Conservation (phyloP, 1,140 invertebrate species). For the Sesamia nonagrioides region DNA sequence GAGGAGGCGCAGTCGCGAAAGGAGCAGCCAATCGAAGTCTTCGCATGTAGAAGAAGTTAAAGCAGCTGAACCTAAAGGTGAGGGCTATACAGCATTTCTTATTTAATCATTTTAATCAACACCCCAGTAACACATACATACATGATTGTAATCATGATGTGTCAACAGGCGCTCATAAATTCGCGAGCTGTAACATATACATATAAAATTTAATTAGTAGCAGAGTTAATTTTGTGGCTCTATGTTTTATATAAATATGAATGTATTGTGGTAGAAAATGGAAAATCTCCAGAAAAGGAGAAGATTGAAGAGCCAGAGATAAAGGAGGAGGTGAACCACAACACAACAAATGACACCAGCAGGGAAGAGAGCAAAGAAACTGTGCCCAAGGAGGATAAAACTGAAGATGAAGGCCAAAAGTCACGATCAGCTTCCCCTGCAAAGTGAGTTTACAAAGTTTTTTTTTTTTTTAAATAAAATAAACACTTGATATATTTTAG, state of each 20-base stretch:
- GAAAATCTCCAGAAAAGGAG: slow-evolving; percentile 86
- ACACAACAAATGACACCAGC: slow-evolving; percentile 7
- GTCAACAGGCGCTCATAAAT: too few species aligned
- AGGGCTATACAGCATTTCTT: background rate
- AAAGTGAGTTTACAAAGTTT: slow-evolving; percentile 62
- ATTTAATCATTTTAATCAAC: too few species aligned
- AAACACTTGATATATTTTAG: too few species aligned
- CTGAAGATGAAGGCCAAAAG: slow-evolving; percentile 63
- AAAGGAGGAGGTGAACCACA: slow-evolving; percentile 58
- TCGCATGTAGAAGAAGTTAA: slow-evolving; percentile 74
- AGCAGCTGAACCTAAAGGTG: slow-evolving; percentile 79
- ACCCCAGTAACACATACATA: too few species aligned
- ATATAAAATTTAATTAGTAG: too few species aligned
- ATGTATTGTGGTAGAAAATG: slow-evolving; percentile 72
- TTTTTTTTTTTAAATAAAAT: background rate
- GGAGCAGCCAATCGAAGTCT: slow-evolving; percentile 69
- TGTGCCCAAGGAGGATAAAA: slow-evolving; percentile 34
- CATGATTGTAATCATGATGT: too few species aligned
- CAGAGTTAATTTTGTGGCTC: too few species aligned
- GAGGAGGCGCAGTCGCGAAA: slow-evolving; percentile 74
- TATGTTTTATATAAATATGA: too few species aligned
- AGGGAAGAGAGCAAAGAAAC: slow-evolving; percentile 44
- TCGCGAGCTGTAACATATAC: too few species aligned
- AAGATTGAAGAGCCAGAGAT: slow-evolving; percentile 78
- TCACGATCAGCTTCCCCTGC: slow-evolving; percentile 78